A percentile compares a stretch with the other conserved stretches of the same genome.
Conservation (phyloP, 2,888 invertebrate species). For the Dinocampus coccinellae region DNA sequence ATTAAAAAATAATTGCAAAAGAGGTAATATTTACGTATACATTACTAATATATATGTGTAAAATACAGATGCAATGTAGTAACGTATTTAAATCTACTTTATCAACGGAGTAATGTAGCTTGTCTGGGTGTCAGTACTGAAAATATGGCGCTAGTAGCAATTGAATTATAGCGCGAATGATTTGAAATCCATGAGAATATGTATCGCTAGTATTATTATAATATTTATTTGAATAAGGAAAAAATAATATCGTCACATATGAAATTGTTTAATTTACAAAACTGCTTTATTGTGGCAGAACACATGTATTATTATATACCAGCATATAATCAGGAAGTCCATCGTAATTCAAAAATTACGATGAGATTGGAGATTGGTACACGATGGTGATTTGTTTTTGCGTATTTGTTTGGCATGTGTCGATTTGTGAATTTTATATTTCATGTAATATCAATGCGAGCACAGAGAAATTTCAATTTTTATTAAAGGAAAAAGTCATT, state of each 20-base stretch:
- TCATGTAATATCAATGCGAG: slow-evolving; percentile 16
- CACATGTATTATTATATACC: slow-evolving; percentile 67
- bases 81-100: background rate
- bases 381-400: slow-evolving; percentile 52
- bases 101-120: background rate
- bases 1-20: no score
- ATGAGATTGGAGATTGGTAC: slow-evolving; percentile 62
- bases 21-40: no score
- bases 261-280: slow-evolving; percentile 60
- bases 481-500: slow-evolving; percentile 17
- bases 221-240: background rate
- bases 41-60: no score
- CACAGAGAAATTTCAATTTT: slow-evolving; percentile 11
- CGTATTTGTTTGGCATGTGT: slow-evolving; percentile 36
- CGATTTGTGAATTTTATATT: slow-evolving; percentile 31
- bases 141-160: background rate
- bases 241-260: slow-evolving; percentile 18
- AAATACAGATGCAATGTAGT: no score
- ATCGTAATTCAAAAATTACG: slow-evolving; percentile 66
- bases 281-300: slow-evolving; percentile 69
- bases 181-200: background rate
- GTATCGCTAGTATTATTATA: background rate
- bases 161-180: background rate
- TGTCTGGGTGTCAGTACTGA: no score
- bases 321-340: slow-evolving; percentile 67